Base-by-base conservation (phyloP, 2,113 vertebrate species). In the Brachionichthys hirsutus region DNA sequence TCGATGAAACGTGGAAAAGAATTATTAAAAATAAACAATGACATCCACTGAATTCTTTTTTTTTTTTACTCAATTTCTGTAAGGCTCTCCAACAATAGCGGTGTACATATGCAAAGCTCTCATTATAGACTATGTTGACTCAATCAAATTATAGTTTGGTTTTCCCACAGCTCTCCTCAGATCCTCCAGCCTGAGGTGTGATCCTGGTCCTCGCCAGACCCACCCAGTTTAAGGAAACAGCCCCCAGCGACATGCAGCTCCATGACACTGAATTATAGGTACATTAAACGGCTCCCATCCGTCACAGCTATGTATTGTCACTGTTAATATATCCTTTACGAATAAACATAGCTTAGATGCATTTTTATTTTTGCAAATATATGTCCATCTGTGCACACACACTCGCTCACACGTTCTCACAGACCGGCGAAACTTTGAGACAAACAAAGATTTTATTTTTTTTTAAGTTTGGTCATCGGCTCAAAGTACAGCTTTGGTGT, bases 61-160 rank as follows among this genome's bases (percentile, higher is more conserved):
- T 19, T 52, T 24, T 30, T 9, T 11, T 12, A 14, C 51, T 10
- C 22, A 6, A 17, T 45, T 43, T 36, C 47, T 49, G 11, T 16
- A 20, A 49, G 4, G 2, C 12, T 34, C 47, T 46, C 16, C 3
- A 1, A 38, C 45, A 14, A 12, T 41, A 34, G 30, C 2, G 1
- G 35, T 17, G 38, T 38, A 42, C 56, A 34, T 54, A 49, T 62
- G 55, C 54, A 57, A 59, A 41, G 49, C 63, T 60, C 57, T 63
- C 55, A 16, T 61, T 35, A 50, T 34, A 14, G 48, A 50, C 50
- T 50, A 38, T 66, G 67, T 85, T 84, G 81, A 78, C 84, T 84
- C 83, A 87, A 68, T 84, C 60, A 87, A 85, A 85, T 86, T 62
- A 65, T 40, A 68, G 54, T 70, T 77, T 68, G 70, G 55, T 63